Percentiles rank a stretch among this genome's conserved stretches.
These are phyloP conservation scores for Papilio gigon DNA, from an alignment of 2,888 invertebrate genomes.

Conservation along the genomic window DNA sequence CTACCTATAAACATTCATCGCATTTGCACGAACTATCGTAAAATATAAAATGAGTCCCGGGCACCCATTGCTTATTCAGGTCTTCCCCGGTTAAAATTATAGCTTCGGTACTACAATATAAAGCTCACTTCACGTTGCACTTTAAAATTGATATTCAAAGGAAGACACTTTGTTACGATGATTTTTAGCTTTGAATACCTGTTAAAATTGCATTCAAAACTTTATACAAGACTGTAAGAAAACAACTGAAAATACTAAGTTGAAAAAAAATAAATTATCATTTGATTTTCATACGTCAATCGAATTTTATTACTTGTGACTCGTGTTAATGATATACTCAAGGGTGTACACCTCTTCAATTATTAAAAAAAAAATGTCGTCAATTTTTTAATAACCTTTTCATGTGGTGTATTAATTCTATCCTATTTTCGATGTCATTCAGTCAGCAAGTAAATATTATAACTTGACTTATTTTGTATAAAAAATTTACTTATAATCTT, in stretches of 20 bases:
- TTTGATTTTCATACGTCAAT: neutral
- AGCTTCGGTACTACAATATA: neutral
- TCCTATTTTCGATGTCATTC: too few relatives aligned
- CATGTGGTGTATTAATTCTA: too few relatives aligned
- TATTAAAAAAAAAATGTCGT: too few relatives aligned
- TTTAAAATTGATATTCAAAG: neutral
- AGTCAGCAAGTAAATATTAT: too few relatives aligned
- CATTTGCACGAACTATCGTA: constrained; percentile 58
- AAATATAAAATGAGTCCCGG: constrained; percentile 35
- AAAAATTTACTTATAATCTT: too few relatives aligned
- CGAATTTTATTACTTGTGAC: neutral
- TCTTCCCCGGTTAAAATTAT: neutral
- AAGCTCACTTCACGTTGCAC: neutral
- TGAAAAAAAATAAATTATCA: too few relatives aligned
- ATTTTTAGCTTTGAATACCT: constrained; percentile 4
- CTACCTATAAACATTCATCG: constrained; percentile 70
- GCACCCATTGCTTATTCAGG: constrained; percentile 3
- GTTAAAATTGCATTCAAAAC: constrained; percentile 1
- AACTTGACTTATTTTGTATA: too few relatives aligned
- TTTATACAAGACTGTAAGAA: neutral
- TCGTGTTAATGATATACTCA: too few relatives aligned
- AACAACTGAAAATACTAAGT: neutral
- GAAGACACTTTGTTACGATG: constrained; percentile 2
- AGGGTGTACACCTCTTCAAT: too few relatives aligned
- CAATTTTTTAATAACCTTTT: too few relatives aligned